Percentiles rank a stretch among this genome's conserved stretches.
Evolutionary conservation across 1,140 invertebrate species (phyloP).

Genomic region (Trichonephila inaurata): DNA sequence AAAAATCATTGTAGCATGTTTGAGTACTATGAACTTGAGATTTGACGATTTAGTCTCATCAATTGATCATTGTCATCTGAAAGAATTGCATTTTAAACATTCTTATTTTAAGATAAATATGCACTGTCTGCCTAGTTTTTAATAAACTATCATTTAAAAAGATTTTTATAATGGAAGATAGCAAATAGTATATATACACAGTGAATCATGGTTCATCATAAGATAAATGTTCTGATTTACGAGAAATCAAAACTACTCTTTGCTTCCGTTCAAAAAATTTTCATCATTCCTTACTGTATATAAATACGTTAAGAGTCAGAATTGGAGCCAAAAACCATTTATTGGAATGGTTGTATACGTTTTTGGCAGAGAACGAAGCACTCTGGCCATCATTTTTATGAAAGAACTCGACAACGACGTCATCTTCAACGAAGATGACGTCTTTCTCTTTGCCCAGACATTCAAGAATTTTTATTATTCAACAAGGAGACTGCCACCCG

Average conservation of each 20-base stretch:
- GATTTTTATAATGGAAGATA: not conserved
- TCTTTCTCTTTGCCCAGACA: slow-evolving; percentile 51
- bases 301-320: slow-evolving; percentile 13
- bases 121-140: too few relatives aligned
- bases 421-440: not conserved
- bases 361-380: not conserved
- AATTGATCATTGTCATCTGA: too few relatives aligned
- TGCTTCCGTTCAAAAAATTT: not conserved
- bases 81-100: too few relatives aligned
- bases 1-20: too few relatives aligned
- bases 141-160: too few relatives aligned
- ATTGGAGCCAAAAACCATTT: not conserved
- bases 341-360: slow-evolving; percentile 36
- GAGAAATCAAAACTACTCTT: not conserved
- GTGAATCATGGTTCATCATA: not conserved
- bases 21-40: too few relatives aligned
- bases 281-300: not conserved
- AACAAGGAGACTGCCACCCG: slow-evolving; percentile 1
- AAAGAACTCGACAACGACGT: slow-evolving; percentile 48
- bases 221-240: not conserved
- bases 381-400: slow-evolving; percentile 61
- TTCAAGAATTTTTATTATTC: slow-evolving; percentile 59
- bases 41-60: too few relatives aligned
- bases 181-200: not conserved
- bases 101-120: too few relatives aligned